A percentile compares a stretch with the other conserved stretches of the same genome.
Conservation (phyloP, 2,888 invertebrate genomes). For the Aporophyla lueneburgensis region DNA sequence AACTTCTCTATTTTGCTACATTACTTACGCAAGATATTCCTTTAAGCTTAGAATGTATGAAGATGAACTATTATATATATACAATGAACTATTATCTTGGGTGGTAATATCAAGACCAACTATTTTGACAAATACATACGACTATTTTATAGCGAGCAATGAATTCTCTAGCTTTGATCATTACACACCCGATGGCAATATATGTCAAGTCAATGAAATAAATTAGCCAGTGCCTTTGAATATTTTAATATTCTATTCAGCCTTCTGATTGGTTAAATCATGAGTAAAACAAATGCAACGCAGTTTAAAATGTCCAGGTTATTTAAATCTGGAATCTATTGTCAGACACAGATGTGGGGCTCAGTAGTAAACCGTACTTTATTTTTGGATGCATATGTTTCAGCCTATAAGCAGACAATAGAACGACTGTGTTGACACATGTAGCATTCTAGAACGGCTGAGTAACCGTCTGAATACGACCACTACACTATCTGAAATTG, state of each 20-base stretch:
- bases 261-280: constrained; percentile 31
- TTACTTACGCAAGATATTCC: constrained; percentile 18
- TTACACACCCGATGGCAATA: constrained; percentile 14
- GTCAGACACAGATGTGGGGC: constrained; percentile 31
- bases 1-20: constrained; percentile 28
- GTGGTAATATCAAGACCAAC: constrained; percentile 9
- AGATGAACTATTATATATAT: too few relatives aligned
- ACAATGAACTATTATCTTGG: constrained; percentile 1
- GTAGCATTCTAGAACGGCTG: constrained; percentile 40
- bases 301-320: constrained; percentile 19
- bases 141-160: constrained; percentile 27
- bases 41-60: constrained; percentile 6
- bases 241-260: constrained; percentile 20
- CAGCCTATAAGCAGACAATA: constrained; percentile 54
- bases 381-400: constrained; percentile 51
- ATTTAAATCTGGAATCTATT: constrained; percentile 37
- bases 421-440: constrained; percentile 48
- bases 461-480: constrained; percentile 36
- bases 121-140: constrained; percentile 27
- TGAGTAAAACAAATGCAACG: constrained; percentile 22
- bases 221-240: neutral
- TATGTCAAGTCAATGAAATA: constrained; percentile 29
- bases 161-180: constrained; percentile 41
- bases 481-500: constrained; percentile 23
- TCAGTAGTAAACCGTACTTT: constrained; percentile 40